Evolutionary conservation across 2,888 invertebrate genomes (phyloP).

Genomic region (Amphiduros pacificus): DNA sequence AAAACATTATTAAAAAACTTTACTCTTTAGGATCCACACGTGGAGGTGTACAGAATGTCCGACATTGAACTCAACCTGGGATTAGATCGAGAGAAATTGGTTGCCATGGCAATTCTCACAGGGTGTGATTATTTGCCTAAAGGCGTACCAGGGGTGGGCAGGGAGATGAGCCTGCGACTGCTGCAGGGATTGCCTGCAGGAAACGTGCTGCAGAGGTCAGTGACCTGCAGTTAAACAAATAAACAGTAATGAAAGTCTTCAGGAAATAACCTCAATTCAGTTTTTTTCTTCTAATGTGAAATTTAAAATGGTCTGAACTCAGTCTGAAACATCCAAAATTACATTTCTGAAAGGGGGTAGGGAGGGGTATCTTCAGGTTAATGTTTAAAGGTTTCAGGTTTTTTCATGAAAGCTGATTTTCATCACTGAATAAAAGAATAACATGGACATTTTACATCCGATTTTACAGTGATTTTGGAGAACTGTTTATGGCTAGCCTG

Average conservation of each 20-base stretch:
- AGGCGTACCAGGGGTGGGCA: conserved; percentile 77
- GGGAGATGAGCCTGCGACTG: conserved; percentile 71
- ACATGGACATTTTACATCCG: no score
- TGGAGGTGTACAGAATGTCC: conserved; percentile 69
- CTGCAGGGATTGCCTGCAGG: conserved; percentile 33
- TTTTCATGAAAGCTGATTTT: no score
- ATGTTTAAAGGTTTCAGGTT: no score
- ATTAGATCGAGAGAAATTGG: conserved; percentile 79
- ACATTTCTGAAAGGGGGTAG: no score
- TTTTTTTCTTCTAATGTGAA: not conserved
- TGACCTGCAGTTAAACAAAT: not conserved
- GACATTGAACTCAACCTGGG: conserved; percentile 70
- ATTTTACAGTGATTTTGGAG: not conserved
- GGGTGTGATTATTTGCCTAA: conserved; percentile 81
- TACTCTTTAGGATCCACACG: conserved; percentile 65
- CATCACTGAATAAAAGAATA: no score
- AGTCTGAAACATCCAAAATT: no score
- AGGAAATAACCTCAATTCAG: not conserved
- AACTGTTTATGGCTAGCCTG: not conserved
- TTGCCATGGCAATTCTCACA: conserved; percentile 80
- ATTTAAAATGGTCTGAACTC: no score
- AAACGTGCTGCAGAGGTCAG: conserved; percentile 41
- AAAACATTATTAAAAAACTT: not conserved
- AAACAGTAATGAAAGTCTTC: not conserved
- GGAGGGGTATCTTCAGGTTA: no score